A percentile compares a stretch with the other conserved stretches of the same genome.
These are phyloP conservation scores for Periophthalmodon schlosseri DNA, from an alignment of 2,113 vertebrate species.

Conservation along the genomic window DNA sequence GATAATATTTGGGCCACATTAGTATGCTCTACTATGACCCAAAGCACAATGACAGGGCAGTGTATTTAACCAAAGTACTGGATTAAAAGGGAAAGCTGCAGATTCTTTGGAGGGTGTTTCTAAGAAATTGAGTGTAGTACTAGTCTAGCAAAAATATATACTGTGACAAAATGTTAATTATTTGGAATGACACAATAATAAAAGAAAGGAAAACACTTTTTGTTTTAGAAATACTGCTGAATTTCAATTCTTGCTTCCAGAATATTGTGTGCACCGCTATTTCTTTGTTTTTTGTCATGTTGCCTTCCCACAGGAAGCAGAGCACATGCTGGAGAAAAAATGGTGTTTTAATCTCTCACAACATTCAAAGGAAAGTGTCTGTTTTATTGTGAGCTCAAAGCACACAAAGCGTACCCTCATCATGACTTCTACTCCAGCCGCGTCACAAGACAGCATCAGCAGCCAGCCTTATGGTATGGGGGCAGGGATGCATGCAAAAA, in stretches of 20 bases:
- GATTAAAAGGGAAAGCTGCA: neutral
- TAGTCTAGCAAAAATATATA: neutral
- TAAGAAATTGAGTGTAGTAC: neutral
- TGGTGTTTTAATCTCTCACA: neutral
- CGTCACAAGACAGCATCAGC: conserved; percentile 71
- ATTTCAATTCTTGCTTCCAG: neutral
- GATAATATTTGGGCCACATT: neutral
- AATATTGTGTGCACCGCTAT: neutral
- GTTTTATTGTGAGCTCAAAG: neutral
- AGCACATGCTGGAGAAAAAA: neutral
- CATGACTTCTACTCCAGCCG: conserved; percentile 31
- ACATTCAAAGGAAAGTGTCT: neutral
- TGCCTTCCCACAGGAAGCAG: neutral
- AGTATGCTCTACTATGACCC: neutral
- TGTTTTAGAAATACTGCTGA: neutral
- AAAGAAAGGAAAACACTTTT: neutral
- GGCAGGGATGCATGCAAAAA: conserved; percentile 45
- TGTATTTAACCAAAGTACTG: neutral
- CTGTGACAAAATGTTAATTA: neutral
- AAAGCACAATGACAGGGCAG: neutral
- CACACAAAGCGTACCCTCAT: conserved; percentile 1
- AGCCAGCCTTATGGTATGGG: conserved; percentile 32
- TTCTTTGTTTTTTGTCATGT: neutral
- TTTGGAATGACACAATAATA: neutral
- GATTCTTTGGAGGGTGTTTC: neutral